Conservation (phyloP, 2,888 invertebrate species). For the Pristionchus maxplancki region DNA sequence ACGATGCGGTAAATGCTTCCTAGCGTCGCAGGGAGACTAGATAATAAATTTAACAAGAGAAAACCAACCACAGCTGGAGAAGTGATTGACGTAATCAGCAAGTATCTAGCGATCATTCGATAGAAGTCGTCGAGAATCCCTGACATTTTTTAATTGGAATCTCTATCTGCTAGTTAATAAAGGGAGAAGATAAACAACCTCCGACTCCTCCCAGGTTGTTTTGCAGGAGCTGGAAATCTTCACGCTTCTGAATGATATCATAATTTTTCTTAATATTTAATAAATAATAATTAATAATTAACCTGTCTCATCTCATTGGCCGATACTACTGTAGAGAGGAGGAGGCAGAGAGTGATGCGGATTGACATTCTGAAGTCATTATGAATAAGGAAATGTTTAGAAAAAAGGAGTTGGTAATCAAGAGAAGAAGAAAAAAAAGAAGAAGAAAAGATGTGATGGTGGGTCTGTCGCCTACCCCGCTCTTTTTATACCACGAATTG, state of each 20-base stretch:
- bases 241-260: too few species aligned
- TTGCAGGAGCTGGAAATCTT: neutral
- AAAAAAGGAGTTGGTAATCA: neutral
- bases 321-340: neutral
- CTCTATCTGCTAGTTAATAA: neutral
- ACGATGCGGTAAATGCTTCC: too few species aligned
- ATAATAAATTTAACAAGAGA: too few species aligned
- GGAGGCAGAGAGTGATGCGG: slow-evolving; percentile 7
- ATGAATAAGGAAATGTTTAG: neutral
- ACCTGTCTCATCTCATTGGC: neutral
- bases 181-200: neutral
- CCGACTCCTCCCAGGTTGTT: neutral
- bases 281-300: too few species aligned
- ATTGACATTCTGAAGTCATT: neutral
- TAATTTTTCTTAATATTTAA: too few species aligned
- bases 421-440: neutral
- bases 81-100: too few species aligned
- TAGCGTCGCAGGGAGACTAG: too few species aligned
- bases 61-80: too few species aligned
- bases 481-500: neutral
- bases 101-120: too few species aligned
- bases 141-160: too few species aligned
- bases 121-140: too few species aligned
- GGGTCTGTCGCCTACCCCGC: neutral
- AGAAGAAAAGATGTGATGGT: neutral